Evolutionary conservation across 2,888 invertebrate species (phyloP).

Genomic region (Calliopum simillimum): DNA sequence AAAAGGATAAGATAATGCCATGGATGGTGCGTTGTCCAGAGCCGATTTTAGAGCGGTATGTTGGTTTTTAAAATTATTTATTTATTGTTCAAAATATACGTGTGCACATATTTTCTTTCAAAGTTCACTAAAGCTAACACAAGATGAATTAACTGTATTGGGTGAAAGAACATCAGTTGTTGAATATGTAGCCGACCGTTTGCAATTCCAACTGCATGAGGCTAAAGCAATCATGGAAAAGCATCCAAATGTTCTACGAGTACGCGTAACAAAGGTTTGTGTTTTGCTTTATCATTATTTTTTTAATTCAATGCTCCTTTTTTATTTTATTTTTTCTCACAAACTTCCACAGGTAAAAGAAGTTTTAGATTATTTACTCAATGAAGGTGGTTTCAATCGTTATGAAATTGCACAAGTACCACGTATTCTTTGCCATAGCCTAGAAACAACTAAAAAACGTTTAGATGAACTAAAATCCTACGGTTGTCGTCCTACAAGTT

Average conservation of each 20-base stretch:
- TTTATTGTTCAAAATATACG: too few relatives aligned
- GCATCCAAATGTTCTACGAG: slow-evolving; percentile 70
- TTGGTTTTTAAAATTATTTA: not conserved
- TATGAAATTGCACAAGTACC: slow-evolving; percentile 71
- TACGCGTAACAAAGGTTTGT: slow-evolving; percentile 71
- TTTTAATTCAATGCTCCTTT: not conserved
- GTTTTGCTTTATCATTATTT: not conserved
- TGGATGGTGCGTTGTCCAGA: slow-evolving; percentile 77
- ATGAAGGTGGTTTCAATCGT: slow-evolving; percentile 69
- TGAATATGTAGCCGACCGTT: slow-evolving; percentile 70
- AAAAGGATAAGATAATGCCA: slow-evolving; percentile 71
- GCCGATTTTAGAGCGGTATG: slow-evolving; percentile 70
- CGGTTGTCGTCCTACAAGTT: slow-evolving; percentile 68
- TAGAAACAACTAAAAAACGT: slow-evolving; percentile 71
- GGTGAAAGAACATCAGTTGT: slow-evolving; percentile 69
- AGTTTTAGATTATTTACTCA: slow-evolving; percentile 71
- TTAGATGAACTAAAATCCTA: slow-evolving; percentile 68
- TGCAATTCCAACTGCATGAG: slow-evolving; percentile 68
- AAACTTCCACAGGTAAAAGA: slow-evolving; percentile 68
- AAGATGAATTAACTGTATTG: slow-evolving; percentile 68
- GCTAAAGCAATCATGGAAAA: slow-evolving; percentile 69
- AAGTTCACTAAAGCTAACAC: slow-evolving; percentile 61
- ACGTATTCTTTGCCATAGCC: slow-evolving; percentile 71
- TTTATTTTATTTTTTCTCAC: slow-evolving; percentile 18
- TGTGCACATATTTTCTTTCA: not conserved